These are phyloP conservation scores for Muscidifurax raptorellus DNA, from an alignment of 1,140 invertebrate species.

Conservation along the genomic window DNA sequence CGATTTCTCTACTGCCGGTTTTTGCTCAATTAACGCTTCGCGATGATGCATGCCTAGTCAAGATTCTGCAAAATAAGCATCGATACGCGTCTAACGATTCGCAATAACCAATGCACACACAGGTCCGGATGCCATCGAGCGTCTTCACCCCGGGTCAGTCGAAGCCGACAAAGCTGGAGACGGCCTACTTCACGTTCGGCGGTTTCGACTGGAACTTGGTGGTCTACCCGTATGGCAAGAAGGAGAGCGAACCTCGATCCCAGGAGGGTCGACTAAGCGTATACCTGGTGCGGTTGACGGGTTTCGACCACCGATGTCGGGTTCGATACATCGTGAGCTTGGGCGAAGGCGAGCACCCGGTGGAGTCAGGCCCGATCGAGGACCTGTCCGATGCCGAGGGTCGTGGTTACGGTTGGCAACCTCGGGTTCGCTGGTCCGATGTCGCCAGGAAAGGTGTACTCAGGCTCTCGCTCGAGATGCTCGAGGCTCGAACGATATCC, in stretches of 20 bases:
- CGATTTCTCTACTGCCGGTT: too few species aligned
- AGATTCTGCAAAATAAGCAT: neutral
- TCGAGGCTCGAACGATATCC: conserved; percentile 85
- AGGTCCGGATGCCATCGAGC: conserved; percentile 68
- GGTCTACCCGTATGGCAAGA: conserved; percentile 81
- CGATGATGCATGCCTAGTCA: too few species aligned
- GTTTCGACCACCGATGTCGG: conserved; percentile 88
- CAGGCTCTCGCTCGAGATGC: conserved; percentile 84
- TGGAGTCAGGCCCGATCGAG: conserved; percentile 87
- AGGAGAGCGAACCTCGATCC: conserved; percentile 67
- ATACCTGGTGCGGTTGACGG: conserved; percentile 85
- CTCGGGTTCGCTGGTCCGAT: conserved; percentile 79
- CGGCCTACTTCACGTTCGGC: conserved; percentile 84
- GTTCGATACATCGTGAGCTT: conserved; percentile 85
- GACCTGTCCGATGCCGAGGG: conserved; percentile 87
- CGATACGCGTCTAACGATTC: neutral
- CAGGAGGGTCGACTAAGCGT: conserved; percentile 78
- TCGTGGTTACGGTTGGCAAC: conserved; percentile 84
- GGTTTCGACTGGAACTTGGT: conserved; percentile 91
- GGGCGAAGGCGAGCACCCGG: conserved; percentile 83
- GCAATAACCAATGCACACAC: neutral
- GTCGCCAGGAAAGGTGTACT: conserved; percentile 79
- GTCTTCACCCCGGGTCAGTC: conserved; percentile 69
- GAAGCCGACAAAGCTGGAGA: conserved; percentile 79
- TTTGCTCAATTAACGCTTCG: too few species aligned